phyloP scores from a whole-genome alignment of 1,140 invertebrate species.

The Eriocheir sinensis region DNA sequence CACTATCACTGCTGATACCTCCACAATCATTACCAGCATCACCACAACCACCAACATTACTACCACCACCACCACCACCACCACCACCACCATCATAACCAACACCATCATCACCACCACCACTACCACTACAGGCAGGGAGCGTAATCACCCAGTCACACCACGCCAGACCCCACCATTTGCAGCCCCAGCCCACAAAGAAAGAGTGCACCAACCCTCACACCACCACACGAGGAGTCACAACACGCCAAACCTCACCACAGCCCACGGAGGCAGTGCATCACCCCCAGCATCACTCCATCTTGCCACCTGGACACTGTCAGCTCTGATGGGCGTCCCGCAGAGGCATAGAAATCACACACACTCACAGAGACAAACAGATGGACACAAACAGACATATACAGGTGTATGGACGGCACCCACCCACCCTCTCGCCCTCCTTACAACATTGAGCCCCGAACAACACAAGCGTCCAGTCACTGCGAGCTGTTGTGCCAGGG shows the following conservation, averaged over 20 bases:
- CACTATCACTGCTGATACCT: too few species aligned
- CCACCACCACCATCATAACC: too few species aligned
- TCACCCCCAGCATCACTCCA: too few species aligned
- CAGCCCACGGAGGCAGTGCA: too few species aligned
- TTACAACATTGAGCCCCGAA: background rate
- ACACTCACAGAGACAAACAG: too few species aligned
- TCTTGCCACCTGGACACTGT: too few species aligned
- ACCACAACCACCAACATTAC: too few species aligned
- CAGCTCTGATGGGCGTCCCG: too few species aligned
- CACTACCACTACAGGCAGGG: background rate
- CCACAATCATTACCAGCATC: too few species aligned
- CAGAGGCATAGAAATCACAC: too few species aligned
- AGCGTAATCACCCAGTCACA: conserved; percentile 1
- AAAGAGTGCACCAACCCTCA: background rate
- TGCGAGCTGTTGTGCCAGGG: background rate
- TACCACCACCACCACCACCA: conserved; percentile 17
- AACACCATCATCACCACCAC: conserved; percentile 2
- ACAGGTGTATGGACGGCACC: background rate
- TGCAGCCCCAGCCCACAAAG: background rate
- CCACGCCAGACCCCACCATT: background rate
- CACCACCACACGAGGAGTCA: background rate
- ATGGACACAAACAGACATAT: background rate
- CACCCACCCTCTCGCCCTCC: background rate
- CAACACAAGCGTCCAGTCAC: conserved; percentile 11
- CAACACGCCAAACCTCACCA: background rate